These are phyloP conservation scores for Scartelaos histophorus DNA, from an alignment of 2,113 vertebrate species.

Conservation along the genomic window DNA sequence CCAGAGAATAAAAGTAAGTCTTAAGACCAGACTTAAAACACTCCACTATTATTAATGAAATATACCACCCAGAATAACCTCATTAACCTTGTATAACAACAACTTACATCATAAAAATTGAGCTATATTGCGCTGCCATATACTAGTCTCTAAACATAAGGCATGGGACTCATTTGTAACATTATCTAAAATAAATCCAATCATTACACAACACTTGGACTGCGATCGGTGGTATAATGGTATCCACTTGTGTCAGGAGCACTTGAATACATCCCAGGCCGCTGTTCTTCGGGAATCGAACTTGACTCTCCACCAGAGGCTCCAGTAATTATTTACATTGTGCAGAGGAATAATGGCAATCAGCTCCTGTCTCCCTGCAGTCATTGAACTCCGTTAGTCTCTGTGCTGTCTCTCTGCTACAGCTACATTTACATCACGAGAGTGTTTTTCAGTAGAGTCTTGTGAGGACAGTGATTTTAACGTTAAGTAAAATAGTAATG, in stretches of 20 bases:
- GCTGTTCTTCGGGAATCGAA: background rate
- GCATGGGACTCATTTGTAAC: background rate
- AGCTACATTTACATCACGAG: background rate
- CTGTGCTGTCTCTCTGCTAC: background rate
- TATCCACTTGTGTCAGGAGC: background rate
- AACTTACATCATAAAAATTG: too few species aligned
- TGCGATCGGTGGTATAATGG: background rate
- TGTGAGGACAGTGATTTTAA: background rate
- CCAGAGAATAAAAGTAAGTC: too few species aligned
- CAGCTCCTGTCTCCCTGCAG: background rate
- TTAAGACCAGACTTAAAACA: too few species aligned
- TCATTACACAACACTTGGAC: background rate
- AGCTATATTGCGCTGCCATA: too few species aligned
- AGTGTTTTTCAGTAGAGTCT: background rate
- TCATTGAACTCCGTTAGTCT: background rate
- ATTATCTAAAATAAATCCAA: background rate
- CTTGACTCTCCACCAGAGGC: background rate
- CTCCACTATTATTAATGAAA: too few species aligned
- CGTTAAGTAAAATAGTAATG: too few species aligned
- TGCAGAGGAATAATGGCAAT: background rate
- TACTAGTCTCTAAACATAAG: background rate
- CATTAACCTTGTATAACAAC: too few species aligned
- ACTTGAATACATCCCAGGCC: background rate
- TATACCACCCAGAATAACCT: too few species aligned
- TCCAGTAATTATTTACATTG: constrained; percentile 1